Evolutionary conservation across 2,113 vertebrate genomes (phyloP).

Genomic region (Bambusicola thoracicus): DNA sequence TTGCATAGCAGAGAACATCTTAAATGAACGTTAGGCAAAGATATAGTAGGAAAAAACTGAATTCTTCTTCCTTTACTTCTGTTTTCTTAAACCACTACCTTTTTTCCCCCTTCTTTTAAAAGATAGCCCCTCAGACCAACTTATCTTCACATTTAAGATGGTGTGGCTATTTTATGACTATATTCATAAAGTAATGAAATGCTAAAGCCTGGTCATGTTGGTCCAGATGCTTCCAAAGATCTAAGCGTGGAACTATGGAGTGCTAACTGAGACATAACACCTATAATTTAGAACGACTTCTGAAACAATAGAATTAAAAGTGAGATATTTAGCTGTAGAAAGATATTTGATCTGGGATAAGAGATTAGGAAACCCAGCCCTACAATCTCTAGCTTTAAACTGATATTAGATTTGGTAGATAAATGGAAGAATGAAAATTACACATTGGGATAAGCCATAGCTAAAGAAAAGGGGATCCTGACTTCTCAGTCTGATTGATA

Average conservation of each 20-base stretch:
- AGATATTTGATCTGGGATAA: background rate
- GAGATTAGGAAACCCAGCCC: background rate
- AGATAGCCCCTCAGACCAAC: too few species aligned
- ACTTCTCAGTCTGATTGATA: background rate
- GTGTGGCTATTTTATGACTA: background rate
- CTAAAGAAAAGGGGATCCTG: background rate
- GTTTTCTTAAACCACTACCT: background rate
- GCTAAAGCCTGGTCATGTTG: background rate
- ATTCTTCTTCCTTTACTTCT: background rate
- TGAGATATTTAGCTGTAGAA: background rate
- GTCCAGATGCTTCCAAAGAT: background rate
- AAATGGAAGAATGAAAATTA: background rate
- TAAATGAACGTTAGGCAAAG: constrained; percentile 15
- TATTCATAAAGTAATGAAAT: background rate
- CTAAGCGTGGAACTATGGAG: background rate
- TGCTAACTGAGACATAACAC: background rate
- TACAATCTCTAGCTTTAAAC: background rate
- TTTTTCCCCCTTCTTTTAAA: too few species aligned
- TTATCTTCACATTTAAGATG: background rate
- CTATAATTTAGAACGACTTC: background rate
- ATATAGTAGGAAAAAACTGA: background rate
- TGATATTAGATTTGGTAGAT: rapidly evolving
- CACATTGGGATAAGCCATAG: background rate
- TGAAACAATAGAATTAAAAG: background rate
- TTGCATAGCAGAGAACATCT: constrained; percentile 42